Conservation (phyloP, 2,797 vertebrate species). For the Halcyon smyrnensis region DNA sequence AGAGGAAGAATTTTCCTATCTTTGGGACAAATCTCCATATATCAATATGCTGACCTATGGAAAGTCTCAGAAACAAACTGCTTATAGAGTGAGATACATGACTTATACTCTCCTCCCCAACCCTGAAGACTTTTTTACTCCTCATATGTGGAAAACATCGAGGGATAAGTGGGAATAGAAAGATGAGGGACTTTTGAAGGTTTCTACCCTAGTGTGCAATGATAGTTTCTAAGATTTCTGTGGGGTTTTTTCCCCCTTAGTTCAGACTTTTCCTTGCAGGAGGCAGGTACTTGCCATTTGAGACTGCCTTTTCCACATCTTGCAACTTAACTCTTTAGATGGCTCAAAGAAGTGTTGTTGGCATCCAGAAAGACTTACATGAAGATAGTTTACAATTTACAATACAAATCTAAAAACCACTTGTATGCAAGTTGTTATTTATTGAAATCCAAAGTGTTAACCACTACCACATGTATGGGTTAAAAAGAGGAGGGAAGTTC, state of each 20-base stretch:
- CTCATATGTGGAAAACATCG: neutral
- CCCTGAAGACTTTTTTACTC: neutral
- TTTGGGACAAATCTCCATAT: neutral
- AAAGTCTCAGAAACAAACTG: neutral
- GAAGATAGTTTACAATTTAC: neutral
- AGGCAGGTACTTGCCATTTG: neutral
- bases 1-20: neutral
- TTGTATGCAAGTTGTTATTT: neutral
- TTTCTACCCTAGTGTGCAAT: neutral
- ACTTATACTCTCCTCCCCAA: neutral
- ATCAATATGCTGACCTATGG: neutral
- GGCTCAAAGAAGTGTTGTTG: neutral
- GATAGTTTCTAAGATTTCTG: neutral
- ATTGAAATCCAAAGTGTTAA: neutral
- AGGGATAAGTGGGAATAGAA: neutral
- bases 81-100: neutral
- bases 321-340: neutral
- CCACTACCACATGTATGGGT: neutral
- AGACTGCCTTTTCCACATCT: neutral
- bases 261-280: neutral
- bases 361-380: neutral
- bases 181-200: neutral
- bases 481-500: neutral
- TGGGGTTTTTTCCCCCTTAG: neutral
- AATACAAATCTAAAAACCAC: neutral